Percentiles rank a stretch among this genome's conserved stretches.
These are phyloP conservation scores for Hycleus phaleratus DNA, from an alignment of 1,140 invertebrate genomes.

Conservation along the genomic window DNA sequence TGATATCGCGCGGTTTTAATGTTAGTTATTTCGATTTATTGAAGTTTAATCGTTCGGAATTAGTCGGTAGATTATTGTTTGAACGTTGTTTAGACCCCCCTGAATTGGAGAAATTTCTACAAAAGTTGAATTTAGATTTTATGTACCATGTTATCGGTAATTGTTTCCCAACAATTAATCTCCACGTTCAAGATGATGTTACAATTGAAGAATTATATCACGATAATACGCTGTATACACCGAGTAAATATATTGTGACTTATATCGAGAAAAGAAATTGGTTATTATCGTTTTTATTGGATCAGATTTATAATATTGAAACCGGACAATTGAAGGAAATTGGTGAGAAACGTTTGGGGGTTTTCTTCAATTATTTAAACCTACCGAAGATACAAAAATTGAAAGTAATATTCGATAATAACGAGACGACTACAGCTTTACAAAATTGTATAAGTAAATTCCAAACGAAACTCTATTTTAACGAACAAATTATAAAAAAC, in stretches of 20 bases:
- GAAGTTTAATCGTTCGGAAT: conserved; percentile 37
- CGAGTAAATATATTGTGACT: conserved; percentile 41
- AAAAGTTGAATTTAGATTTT: conserved; percentile 50
- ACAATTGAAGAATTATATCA: conserved; percentile 21
- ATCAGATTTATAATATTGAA: conserved; percentile 42
- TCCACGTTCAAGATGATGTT: conserved; percentile 26
- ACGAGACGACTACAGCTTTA: conserved; percentile 44
- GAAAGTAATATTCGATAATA: conserved; percentile 43
- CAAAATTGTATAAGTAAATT: conserved; percentile 35
- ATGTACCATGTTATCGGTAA: conserved; percentile 50
- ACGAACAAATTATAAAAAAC: conserved; percentile 13
- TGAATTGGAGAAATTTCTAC: conserved; percentile 48
- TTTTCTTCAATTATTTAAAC: conserved; percentile 42
- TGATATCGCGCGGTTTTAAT: conserved; percentile 38
- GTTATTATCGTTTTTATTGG: conserved; percentile 49
- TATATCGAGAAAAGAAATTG: conserved; percentile 51
- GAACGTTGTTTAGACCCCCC: conserved; percentile 45
- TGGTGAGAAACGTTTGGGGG: conserved; percentile 35
- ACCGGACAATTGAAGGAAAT: conserved; percentile 30
- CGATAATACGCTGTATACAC: conserved; percentile 29
- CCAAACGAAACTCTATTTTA: conserved; percentile 18
- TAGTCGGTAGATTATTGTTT: conserved; percentile 51
- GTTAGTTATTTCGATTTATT: conserved; percentile 37
- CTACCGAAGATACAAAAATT: conserved; percentile 40
- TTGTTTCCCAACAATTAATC: conserved; percentile 46